phyloP scores from a whole-genome alignment of 2,113 vertebrate genomes.

The Catagonus wagneri region DNA sequence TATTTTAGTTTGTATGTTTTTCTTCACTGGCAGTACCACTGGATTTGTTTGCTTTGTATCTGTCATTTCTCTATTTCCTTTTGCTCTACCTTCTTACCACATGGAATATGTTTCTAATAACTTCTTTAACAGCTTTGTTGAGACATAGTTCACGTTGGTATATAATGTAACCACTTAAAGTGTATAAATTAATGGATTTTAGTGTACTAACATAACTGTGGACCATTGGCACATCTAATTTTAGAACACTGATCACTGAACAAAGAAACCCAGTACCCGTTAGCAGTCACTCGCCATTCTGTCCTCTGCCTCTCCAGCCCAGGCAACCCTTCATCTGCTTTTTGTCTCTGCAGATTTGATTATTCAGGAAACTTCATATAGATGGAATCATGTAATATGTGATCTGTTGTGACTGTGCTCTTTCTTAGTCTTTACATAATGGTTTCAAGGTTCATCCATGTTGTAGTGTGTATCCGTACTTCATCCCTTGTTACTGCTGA shows the following conservation, averaged over 20 bases:
- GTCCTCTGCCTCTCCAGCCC: too few relatives aligned
- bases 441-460: background rate
- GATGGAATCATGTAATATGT: background rate
- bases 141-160: background rate
- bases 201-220: background rate
- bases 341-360: background rate
- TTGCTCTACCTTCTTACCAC: background rate
- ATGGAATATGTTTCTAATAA: background rate
- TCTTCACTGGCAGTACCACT: background rate
- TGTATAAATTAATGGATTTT: background rate
- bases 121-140: constrained; percentile 19
- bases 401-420: background rate
- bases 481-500: constrained; percentile 20
- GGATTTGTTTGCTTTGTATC: background rate
- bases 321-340: background rate
- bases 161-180: constrained; percentile 6
- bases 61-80: background rate
- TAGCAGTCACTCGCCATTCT: background rate
- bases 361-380: background rate
- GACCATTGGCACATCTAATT: background rate
- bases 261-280: background rate
- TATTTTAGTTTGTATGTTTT: background rate
- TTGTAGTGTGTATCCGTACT: background rate
- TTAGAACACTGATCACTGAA: background rate
- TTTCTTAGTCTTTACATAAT: background rate